Conservation (phyloP, 2,888 invertebrate species). For the Oxycera nigricornis region DNA sequence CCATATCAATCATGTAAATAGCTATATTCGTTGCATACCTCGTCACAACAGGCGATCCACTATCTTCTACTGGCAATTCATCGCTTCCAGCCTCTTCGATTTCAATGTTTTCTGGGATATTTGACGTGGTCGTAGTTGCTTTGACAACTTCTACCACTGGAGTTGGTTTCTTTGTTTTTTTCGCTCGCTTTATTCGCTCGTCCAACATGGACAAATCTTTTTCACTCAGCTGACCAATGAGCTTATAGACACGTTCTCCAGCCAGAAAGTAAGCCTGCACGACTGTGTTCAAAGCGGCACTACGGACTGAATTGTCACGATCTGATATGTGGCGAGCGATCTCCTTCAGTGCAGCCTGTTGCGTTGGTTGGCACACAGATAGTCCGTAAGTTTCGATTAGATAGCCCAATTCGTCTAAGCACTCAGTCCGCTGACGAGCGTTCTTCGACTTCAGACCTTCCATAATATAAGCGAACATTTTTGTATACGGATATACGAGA, state of each 20-base stretch:
- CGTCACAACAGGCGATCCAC: constrained; percentile 52
- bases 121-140: constrained; percentile 53
- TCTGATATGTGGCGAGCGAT: constrained; percentile 95
- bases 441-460: constrained; percentile 97
- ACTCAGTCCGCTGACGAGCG: constrained; percentile 94
- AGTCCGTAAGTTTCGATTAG: constrained; percentile 87
- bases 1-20: neutral
- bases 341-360: constrained; percentile 78
- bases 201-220: constrained; percentile 94
- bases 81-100: constrained; percentile 60
- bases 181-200: constrained; percentile 92
- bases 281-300: constrained; percentile 93
- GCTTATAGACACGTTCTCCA: constrained; percentile 88
- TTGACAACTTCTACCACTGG: constrained; percentile 60
- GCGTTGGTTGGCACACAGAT: constrained; percentile 81
- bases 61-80: constrained; percentile 57
- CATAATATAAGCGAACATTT: constrained; percentile 88
- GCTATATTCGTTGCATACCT: constrained; percentile 40
- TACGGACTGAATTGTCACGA: constrained; percentile 93
- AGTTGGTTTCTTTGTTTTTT: constrained; percentile 68
- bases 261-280: constrained; percentile 89
- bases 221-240: constrained; percentile 90
- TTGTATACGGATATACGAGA: constrained; percentile 85
- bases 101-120: constrained; percentile 57
- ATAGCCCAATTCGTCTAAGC: constrained; percentile 88